phyloP scores from a whole-genome alignment of 2,888 invertebrate genomes.

The Griposia aprilina region DNA sequence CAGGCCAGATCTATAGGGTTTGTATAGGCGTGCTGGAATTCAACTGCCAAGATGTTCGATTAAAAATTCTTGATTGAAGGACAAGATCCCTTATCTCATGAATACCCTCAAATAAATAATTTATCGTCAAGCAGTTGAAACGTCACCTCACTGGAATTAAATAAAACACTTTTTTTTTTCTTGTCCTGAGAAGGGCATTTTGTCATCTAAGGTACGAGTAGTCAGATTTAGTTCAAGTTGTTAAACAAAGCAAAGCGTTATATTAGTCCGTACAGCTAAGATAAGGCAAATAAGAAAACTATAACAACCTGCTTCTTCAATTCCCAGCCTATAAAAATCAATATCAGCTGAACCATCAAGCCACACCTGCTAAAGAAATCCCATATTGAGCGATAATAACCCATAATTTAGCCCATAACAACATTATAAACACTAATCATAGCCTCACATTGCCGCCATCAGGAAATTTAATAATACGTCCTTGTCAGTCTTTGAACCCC shows the following conservation, averaged over 20 bases:
- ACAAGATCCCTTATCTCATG: neutral
- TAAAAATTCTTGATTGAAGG: neutral
- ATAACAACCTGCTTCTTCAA: neutral
- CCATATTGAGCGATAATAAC: slow-evolving; percentile 61
- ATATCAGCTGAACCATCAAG: slow-evolving; percentile 35
- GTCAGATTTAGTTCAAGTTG: neutral
- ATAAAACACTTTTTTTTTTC: neutral
- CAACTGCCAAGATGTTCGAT: neutral
- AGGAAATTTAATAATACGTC: slow-evolving; percentile 87
- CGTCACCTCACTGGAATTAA: neutral
- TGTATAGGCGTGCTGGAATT: neutral
- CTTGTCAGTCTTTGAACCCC: slow-evolving; percentile 81
- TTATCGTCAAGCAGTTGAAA: neutral
- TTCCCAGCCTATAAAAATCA: neutral
- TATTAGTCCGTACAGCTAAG: no score
- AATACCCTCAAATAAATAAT: neutral
- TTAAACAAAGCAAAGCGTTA: neutral
- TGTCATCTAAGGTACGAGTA: neutral
- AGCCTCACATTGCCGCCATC: slow-evolving; percentile 81
- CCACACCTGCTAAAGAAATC: slow-evolving; percentile 72
- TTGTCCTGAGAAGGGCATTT: neutral
- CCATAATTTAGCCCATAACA: slow-evolving; percentile 69
- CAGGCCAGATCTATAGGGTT: neutral
- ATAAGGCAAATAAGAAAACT: neutral
- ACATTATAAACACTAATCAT: slow-evolving; percentile 84